phyloP scores from a whole-genome alignment of 1,140 invertebrate genomes.

The Scaptomyza hsui region DNA sequence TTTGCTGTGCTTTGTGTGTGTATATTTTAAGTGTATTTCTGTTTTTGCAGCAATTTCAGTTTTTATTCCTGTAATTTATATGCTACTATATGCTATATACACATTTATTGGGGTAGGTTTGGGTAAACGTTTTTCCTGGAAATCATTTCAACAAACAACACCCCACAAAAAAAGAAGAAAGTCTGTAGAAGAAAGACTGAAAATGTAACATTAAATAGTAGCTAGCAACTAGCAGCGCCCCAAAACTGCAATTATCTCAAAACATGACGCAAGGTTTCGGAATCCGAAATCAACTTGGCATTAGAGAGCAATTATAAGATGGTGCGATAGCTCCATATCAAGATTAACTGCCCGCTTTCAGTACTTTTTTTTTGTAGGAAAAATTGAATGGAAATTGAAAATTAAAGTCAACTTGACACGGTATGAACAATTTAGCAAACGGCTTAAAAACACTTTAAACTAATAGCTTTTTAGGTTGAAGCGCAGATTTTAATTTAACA shows the following conservation, averaged over 20 bases:
- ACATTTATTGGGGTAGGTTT: conserved; percentile 69
- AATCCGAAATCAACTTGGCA: conserved; percentile 30
- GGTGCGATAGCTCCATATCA: conserved; percentile 14
- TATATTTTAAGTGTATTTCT: conserved; percentile 75
- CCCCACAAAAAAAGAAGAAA: no score
- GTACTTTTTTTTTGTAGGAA: neutral
- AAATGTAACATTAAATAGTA: conserved; percentile 8
- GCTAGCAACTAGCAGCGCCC: conserved; percentile 19
- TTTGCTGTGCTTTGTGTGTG: conserved; percentile 17
- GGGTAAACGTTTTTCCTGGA: conserved; percentile 70
- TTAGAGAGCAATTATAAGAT: conserved; percentile 49
- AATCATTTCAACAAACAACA: conserved; percentile 40
- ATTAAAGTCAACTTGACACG: neutral
- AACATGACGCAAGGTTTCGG: conserved; percentile 21
- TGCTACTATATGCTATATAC: conserved; percentile 46
- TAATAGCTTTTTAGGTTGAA: no score
- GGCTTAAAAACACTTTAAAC: no score
- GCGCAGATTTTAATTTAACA: no score
- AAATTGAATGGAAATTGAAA: neutral
- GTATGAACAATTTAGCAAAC: no score
- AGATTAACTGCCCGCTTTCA: neutral
- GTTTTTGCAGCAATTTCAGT: conserved; percentile 78
- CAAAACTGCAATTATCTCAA: conserved; percentile 58
- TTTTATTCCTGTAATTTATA: conserved; percentile 79
- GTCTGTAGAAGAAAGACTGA: neutral